Evolutionary conservation across 2,113 vertebrate genomes (phyloP).

Genomic region (Uria aalge): DNA sequence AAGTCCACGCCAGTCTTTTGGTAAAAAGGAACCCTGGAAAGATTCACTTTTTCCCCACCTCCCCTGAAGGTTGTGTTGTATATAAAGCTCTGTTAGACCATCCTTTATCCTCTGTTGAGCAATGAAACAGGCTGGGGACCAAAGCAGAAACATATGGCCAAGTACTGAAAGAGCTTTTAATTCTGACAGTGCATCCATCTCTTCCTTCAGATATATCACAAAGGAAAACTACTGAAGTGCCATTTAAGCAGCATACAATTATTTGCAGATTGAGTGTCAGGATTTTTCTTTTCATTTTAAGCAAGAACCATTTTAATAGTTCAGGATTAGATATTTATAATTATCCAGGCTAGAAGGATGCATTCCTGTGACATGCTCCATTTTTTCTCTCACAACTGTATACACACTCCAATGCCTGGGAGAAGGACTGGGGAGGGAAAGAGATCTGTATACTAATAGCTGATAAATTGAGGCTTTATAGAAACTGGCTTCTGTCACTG

Average conservation of each 20-base stretch:
- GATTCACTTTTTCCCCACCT: neutral
- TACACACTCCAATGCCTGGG: neutral
- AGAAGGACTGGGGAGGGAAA: neutral
- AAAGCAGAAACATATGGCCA: conserved; percentile 45
- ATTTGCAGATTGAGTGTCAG: conserved; percentile 14
- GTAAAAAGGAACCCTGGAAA: neutral
- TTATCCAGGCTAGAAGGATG: neutral
- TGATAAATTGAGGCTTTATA: neutral
- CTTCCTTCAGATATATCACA: neutral
- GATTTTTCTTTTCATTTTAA: neutral
- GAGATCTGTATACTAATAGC: neutral
- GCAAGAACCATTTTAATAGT: neutral
- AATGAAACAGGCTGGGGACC: neutral
- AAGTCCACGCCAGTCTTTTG: neutral
- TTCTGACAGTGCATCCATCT: conserved; percentile 40
- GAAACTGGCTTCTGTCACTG: neutral
- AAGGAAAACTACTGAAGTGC: neutral
- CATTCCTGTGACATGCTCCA: neutral
- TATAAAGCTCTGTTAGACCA: neutral
- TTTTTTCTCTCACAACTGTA: neutral
- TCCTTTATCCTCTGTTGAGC: neutral
- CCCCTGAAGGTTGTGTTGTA: neutral
- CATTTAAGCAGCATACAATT: neutral
- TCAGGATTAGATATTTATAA: neutral
- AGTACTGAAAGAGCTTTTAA: neutral